A percentile compares a stretch with the other conserved stretches of the same genome.
Evolutionary conservation across 1,140 invertebrate species (phyloP).

Genomic region (Pseudomyrmex flavicornis): DNA sequence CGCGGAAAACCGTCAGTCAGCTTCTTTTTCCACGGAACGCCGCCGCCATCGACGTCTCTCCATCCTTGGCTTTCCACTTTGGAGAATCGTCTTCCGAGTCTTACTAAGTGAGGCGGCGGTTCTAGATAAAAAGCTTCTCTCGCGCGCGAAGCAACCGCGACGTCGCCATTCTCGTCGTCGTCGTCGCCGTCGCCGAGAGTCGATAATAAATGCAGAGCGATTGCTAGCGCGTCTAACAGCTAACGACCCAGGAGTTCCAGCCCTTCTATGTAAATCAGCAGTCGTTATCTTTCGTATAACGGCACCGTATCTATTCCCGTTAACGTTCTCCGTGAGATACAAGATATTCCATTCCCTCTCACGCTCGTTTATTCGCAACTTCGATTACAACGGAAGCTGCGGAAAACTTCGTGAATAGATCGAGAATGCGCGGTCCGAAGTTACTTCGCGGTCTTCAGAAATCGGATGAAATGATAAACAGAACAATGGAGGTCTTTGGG

Average conservation of each 20-base stretch:
- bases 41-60: conserved; percentile 39
- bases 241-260: conserved; percentile 55
- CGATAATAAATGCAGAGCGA: conserved; percentile 60
- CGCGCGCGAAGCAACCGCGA: conserved; percentile 40
- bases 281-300: conserved; percentile 57
- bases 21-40: conserved; percentile 27
- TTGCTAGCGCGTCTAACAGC: conserved; percentile 59
- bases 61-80: conserved; percentile 45
- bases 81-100: conserved; percentile 53
- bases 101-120: conserved; percentile 29
- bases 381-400: conserved; percentile 58
- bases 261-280: conserved; percentile 60
- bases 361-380: conserved; percentile 27
- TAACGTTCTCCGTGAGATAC: conserved; percentile 59
- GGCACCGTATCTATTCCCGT: conserved; percentile 54
- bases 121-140: conserved; percentile 30
- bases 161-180: conserved; percentile 7
- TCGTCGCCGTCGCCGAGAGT: conserved; percentile 33
- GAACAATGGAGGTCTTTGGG: conserved; percentile 57
- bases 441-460: conserved; percentile 34
- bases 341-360: conserved; percentile 17
- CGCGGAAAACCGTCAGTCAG: conserved; percentile 59
- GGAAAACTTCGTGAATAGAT: conserved; percentile 56
- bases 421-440: conserved; percentile 40
- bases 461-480: conserved; percentile 58